These are phyloP conservation scores for Heliconius congener DNA, from an alignment of 1,140 invertebrate species.

Conservation along the genomic window DNA sequence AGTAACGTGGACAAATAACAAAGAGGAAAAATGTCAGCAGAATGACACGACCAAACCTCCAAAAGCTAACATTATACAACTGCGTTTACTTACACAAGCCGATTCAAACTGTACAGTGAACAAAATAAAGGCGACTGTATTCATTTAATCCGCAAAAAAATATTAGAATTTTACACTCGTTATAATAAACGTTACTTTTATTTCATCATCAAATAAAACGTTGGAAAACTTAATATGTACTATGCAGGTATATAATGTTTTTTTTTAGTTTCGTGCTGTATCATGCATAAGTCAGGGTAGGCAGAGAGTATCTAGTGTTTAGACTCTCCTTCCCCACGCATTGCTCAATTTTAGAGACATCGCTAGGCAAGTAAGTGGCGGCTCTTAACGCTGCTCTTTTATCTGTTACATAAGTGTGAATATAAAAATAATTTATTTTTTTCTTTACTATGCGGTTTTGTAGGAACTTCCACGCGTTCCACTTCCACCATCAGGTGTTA, in stretches of 20 bases:
- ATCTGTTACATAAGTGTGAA: no score
- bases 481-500: no score
- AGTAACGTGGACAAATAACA: slow-evolving; percentile 28
- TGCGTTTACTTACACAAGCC: slow-evolving; percentile 2
- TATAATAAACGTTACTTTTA: slow-evolving; percentile 2
- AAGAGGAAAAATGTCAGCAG: slow-evolving; percentile 27
- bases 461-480: no score
- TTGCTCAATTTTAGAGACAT: no score
- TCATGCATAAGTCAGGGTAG: no score
- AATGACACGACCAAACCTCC: slow-evolving; percentile 27
- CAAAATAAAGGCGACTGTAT: background rate
- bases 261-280: no score
- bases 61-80: slow-evolving; percentile 16
- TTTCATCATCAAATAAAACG: background rate
- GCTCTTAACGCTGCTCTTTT: no score
- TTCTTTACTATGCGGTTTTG: no score
- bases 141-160: background rate
- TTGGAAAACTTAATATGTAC: background rate
- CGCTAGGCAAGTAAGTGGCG: no score
- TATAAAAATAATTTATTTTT: no score
- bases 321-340: no score
- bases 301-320: no score
- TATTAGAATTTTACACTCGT: slow-evolving; percentile 10
- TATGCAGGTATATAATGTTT: background rate
- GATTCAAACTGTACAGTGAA: background rate